Evolutionary conservation across 2,113 vertebrate genomes (phyloP).

Genomic region (Petaurus breviceps): DNA sequence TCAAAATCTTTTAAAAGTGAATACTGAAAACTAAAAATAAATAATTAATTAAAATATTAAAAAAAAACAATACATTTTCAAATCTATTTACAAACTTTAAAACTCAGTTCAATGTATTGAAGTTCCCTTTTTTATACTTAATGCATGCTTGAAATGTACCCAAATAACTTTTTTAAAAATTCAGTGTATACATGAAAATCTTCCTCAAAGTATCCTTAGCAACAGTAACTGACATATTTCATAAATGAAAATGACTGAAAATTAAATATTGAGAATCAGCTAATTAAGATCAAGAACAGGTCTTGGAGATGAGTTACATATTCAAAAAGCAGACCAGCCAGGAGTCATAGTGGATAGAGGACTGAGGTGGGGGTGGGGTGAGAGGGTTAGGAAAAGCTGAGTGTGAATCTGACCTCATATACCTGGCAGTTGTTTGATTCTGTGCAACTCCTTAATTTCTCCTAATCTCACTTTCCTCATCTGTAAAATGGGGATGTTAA

Average conservation of each 20-base stretch:
- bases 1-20: too few species aligned
- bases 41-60: too few species aligned
- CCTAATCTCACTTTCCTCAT: neutral
- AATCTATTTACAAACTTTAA: neutral
- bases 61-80: neutral
- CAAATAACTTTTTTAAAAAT: neutral
- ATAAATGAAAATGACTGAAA: neutral
- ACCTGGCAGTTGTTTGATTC: neutral
- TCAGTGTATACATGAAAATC: neutral
- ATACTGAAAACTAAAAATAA: too few species aligned
- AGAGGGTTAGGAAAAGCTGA: neutral
- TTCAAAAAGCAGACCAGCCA: neutral
- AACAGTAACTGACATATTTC: neutral
- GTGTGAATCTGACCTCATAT: neutral
- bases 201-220: neutral
- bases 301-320: neutral
- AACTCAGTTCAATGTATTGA: neutral
- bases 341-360: neutral
- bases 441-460: conserved; percentile 5
- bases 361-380: neutral
- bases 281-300: neutral
- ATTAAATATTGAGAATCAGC: neutral
- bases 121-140: neutral
- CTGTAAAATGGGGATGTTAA: conserved; percentile 14
- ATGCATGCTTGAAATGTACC: neutral